Evolutionary conservation across 2,888 invertebrate genomes (phyloP).

Genomic region (Crematogaster levior): DNA sequence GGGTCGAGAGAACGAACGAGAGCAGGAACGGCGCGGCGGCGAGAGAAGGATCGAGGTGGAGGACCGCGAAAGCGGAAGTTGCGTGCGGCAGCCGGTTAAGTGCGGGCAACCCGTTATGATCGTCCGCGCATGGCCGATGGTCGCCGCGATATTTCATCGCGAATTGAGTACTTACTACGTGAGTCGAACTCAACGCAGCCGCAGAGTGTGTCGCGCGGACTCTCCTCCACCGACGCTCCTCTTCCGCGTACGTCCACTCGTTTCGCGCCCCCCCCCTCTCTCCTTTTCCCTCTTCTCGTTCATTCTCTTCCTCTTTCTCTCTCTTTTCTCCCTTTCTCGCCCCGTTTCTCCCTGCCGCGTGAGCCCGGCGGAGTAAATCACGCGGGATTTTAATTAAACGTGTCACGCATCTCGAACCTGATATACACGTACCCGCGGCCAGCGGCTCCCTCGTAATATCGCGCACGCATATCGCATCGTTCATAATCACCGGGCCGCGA

Average conservation of each 20-base stretch:
- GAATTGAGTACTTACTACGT: constrained; percentile 81
- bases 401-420: constrained; percentile 82
- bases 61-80: constrained; percentile 77
- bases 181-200: constrained; percentile 79
- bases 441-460: constrained; percentile 77
- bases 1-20: constrained; percentile 19
- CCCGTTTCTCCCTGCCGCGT: constrained; percentile 17
- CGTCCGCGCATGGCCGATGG: constrained; percentile 74
- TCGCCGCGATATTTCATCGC: constrained; percentile 80
- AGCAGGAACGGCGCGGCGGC: constrained; percentile 12
- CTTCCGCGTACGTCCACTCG: constrained; percentile 40
- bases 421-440: constrained; percentile 75
- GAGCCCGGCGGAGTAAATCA: constrained; percentile 80
- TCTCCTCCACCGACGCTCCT: constrained; percentile 58
- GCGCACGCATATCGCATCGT: constrained; percentile 80
- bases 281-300: not conserved
- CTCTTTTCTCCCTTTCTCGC: not conserved
- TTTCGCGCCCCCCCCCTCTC: not conserved
- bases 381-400: constrained; percentile 83
- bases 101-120: constrained; percentile 79
- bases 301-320: not conserved
- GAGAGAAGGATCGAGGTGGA: constrained; percentile 61
- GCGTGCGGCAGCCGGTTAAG: constrained; percentile 77
- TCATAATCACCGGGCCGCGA: constrained; percentile 77
- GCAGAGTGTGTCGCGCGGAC: constrained; percentile 72